These are phyloP conservation scores for Donacobius atricapilla DNA, from an alignment of 2,113 vertebrate species.

Conservation along the genomic window DNA sequence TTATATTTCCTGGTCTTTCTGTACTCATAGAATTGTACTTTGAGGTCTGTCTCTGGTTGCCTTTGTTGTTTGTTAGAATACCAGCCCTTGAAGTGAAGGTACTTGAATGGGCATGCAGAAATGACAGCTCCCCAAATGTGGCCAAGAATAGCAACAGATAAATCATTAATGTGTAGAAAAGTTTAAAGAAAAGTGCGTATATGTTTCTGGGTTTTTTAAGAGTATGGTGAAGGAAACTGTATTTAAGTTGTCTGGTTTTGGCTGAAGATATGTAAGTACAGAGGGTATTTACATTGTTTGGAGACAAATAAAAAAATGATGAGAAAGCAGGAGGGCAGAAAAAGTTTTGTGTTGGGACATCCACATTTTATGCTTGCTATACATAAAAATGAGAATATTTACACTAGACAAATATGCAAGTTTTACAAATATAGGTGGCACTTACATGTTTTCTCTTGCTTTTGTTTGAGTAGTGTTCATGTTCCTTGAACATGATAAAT, in stretches of 20 bases:
- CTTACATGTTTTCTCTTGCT: not conserved
- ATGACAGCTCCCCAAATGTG: not conserved
- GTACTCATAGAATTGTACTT: conserved; percentile 54
- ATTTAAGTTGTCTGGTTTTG: conserved; percentile 56
- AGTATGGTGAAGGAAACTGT: not conserved
- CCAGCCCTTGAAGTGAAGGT: conserved; percentile 13
- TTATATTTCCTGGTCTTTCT: conserved; percentile 75
- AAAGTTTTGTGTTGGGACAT: conserved; percentile 41
- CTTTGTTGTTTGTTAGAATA: conserved; percentile 54
- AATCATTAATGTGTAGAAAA: not conserved
- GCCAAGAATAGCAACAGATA: conserved; percentile 7
- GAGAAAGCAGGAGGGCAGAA: conserved; percentile 1
- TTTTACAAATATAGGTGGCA: not conserved
- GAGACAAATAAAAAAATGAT: not conserved
- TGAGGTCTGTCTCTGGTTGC: conserved; percentile 48
- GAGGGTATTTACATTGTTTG: too few relatives aligned
- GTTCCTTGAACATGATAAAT: not conserved
- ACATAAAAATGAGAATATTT: not conserved
- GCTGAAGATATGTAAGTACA: conserved; percentile 46
- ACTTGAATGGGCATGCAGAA: not conserved
- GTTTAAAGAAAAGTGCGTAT: not conserved
- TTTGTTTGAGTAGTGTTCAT: not conserved
- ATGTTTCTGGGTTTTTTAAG: not conserved
- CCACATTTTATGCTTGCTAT: conserved; percentile 27
- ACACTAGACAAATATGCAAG: not conserved